Evolutionary conservation across 2,113 vertebrate genomes (phyloP), one percentile per base, ranked within the genome.

Genomic region (Phalacrocorax aristotelis): DNA sequence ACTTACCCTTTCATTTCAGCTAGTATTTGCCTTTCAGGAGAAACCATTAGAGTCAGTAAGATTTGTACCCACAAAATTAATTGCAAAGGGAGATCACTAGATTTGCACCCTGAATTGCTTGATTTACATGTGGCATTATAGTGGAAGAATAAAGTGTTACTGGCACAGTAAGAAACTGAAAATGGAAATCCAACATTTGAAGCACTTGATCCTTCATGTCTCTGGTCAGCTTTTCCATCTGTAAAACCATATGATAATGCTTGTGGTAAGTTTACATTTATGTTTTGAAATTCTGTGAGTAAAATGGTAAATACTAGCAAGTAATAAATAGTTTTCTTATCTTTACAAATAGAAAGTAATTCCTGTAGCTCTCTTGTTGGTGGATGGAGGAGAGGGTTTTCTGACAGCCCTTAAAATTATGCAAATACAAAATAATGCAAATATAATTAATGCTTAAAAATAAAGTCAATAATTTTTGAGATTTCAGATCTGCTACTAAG

Each of bases 321-420:
- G 27, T 11, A 74, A 52, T 29, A 88, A 65, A 44, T 6, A 87
- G 8, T 10, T 57, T 60, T 75, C 10, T 49, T 30, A 58, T 40
- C 34, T 83, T 92, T 48, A 38, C 27, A 40, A 49, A 26, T 1
- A 3, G 11, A 25, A 93, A 68, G 7, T 32, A 78, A 46, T 11
- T 55, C 13, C 16, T 74, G 10, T 66, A 77, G 25, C 8, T 10
- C 8, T 48, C 14, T 64, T 80, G 21, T 26, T 5, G 8, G 21
- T 36, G 15, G 10, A 54, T 38, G 9, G 10, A 82, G 15, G 6
- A 64, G 4, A 0, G 1, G 4, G 9, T 8, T 0, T 2, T 64
- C 69, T 82, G 54, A 34, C n/a, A 71, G 15, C 29, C 25, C 21
- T 64, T 22, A 57, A 30, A 76, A 30, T 48, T 72, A 64, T 15